These are phyloP conservation scores for Ophion ellenae DNA, from an alignment of 2,888 invertebrate genomes.

Conservation along the genomic window DNA sequence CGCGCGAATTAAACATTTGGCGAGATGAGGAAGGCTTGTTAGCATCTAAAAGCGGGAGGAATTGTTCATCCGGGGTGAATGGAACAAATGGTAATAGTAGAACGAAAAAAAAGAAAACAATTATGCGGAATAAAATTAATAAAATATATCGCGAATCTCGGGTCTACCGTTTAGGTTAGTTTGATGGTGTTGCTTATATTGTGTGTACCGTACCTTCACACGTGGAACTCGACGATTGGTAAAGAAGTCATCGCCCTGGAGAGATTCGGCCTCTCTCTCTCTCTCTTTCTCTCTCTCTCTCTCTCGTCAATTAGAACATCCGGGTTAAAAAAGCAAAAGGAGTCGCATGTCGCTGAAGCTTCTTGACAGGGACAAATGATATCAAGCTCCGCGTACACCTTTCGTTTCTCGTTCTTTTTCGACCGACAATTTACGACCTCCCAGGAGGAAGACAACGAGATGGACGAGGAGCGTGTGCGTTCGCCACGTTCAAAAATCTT, in stretches of 20 bases:
- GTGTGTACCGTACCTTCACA: constrained; percentile 9
- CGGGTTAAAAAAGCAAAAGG: constrained; percentile 46
- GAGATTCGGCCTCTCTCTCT: constrained; percentile 12
- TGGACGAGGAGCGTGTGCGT: constrained; percentile 28
- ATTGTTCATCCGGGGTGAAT: too few species aligned
- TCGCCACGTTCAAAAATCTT: constrained; percentile 36
- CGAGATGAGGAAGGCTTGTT: too few species aligned
- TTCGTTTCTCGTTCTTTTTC: constrained; percentile 25
- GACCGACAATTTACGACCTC: constrained; percentile 60
- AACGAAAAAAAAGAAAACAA: background rate
- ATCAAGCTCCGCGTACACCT: constrained; percentile 18
- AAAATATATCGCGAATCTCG: constrained; percentile 1
- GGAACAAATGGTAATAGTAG: background rate
- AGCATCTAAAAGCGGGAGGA: too few species aligned
- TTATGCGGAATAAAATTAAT: background rate
- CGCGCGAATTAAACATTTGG: too few species aligned
- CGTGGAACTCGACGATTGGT: constrained; percentile 49
- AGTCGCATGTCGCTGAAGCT: constrained; percentile 10
- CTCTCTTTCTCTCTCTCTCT: constrained; percentile 11
- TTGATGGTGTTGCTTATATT: constrained; percentile 2
- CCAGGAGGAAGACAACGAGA: constrained; percentile 42
- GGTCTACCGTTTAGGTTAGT: background rate
- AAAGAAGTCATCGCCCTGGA: constrained; percentile 66
- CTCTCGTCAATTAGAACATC: constrained; percentile 65
- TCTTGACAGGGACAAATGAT: constrained; percentile 45